Conservation (phyloP, 2,888 invertebrate species). For the Eupithecia abbreviata region DNA sequence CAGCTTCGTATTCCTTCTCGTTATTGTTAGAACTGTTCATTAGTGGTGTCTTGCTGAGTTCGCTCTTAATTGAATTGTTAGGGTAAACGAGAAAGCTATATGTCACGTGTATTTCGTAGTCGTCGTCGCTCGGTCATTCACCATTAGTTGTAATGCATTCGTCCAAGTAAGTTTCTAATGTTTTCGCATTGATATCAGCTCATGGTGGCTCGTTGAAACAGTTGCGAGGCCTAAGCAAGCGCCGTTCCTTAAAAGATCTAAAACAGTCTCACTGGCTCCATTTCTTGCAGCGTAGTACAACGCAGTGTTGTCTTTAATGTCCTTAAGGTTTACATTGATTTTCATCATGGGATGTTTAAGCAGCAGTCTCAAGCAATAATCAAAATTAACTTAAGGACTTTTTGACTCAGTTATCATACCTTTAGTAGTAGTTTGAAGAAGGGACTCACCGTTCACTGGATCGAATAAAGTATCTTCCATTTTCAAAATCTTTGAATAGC, state of each 20-base stretch:
- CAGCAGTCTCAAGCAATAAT: conserved; percentile 85
- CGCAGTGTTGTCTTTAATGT: conserved; percentile 87
- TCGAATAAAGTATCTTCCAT: conserved; percentile 76
- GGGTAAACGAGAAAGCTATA: conserved; percentile 88
- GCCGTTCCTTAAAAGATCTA: conserved; percentile 86
- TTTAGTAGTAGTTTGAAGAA: conserved; percentile 82
- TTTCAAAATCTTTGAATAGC: conserved; percentile 81
- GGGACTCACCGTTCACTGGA: conserved; percentile 76
- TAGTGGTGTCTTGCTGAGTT: conserved; percentile 71
- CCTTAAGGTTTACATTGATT: conserved; percentile 85
- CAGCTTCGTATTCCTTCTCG: conserved; percentile 65
- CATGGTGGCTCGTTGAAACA: conserved; percentile 87
- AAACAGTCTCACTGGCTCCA: conserved; percentile 85
- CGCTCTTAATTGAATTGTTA: conserved; percentile 74
- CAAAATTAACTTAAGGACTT: conserved; percentile 80
- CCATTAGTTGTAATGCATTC: conserved; percentile 88
- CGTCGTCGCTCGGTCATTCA: conserved; percentile 86
- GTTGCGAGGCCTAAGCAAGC: conserved; percentile 89
- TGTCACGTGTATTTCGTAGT: conserved; percentile 89
- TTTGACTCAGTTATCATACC: conserved; percentile 75
- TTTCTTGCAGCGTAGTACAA: conserved; percentile 90
- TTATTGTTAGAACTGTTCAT: conserved; percentile 75
- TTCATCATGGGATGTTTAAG: conserved; percentile 81
- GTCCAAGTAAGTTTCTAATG: conserved; percentile 89
- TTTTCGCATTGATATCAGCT: conserved; percentile 87